These are phyloP conservation scores for Saccopteryx leptura DNA, from an alignment of 2,113 vertebrate genomes.

Conservation along the genomic window DNA sequence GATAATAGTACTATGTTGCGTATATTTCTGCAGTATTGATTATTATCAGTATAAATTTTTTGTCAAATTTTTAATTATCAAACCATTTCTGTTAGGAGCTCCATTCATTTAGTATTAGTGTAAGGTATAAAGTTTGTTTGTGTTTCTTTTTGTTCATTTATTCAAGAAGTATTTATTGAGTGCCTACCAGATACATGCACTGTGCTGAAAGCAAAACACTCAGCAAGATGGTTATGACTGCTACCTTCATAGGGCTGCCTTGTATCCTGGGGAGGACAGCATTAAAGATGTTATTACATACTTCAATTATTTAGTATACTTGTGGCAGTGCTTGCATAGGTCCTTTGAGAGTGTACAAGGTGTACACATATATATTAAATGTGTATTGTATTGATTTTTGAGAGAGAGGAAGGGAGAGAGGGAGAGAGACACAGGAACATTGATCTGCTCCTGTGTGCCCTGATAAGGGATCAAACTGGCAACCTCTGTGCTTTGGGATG, in stretches of 20 bases:
- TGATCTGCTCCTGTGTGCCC: no score
- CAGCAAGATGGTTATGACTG: background rate
- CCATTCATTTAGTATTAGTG: background rate
- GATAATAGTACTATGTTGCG: background rate
- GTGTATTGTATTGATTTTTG: no score
- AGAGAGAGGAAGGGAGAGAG: no score
- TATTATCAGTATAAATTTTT: background rate
- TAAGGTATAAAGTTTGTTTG: background rate
- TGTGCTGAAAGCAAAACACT: background rate
- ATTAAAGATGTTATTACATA: background rate
- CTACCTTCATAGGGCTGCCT: background rate
- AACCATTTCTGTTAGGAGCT: background rate
- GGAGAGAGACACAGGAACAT: no score
- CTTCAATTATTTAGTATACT: background rate
- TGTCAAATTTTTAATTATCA: background rate
- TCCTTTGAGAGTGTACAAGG: background rate
- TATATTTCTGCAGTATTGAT: constrained; percentile 13
- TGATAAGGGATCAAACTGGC: no score
- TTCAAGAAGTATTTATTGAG: constrained; percentile 1
- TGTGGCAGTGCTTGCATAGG: background rate
- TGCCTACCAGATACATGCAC: background rate
- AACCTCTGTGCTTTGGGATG: no score
- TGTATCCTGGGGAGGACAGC: background rate
- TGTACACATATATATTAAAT: background rate
- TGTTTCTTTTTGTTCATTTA: background rate